Evolutionary conservation across 2,888 invertebrate species (phyloP).

Genomic region (Troilus luridus): DNA sequence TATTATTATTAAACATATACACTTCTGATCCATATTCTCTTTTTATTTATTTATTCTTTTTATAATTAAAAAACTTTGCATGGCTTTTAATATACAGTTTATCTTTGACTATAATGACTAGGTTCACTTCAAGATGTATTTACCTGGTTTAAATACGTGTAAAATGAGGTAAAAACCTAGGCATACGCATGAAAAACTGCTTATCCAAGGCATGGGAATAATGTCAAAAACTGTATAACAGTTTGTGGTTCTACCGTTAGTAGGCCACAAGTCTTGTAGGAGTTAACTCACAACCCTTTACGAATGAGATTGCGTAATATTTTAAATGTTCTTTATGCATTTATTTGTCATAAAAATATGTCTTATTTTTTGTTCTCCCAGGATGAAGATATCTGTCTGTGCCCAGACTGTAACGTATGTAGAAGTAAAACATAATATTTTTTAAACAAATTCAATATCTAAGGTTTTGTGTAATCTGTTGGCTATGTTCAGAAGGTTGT

Average conservation of each 20-base stretch:
- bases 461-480: too few relatives aligned
- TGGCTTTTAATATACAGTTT: too few relatives aligned
- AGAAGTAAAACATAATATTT: too few relatives aligned
- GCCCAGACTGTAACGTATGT: too few relatives aligned
- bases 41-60: too few relatives aligned
- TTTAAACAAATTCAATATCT: too few relatives aligned
- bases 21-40: too few relatives aligned
- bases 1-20: too few relatives aligned
- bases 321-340: slow-evolving; percentile 3
- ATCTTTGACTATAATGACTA: too few relatives aligned
- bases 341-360: neutral
- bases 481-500: too few relatives aligned
- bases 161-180: neutral
- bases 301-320: neutral
- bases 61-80: too few relatives aligned
- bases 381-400: too few relatives aligned
- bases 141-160: neutral
- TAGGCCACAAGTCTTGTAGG: neutral
- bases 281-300: neutral
- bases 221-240: neutral
- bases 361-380: neutral
- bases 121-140: neutral
- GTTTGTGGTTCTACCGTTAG: neutral
- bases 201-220: neutral
- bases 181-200: neutral